phyloP scores from a whole-genome alignment of 2,888 invertebrate species.

The Julus scandinavius region DNA sequence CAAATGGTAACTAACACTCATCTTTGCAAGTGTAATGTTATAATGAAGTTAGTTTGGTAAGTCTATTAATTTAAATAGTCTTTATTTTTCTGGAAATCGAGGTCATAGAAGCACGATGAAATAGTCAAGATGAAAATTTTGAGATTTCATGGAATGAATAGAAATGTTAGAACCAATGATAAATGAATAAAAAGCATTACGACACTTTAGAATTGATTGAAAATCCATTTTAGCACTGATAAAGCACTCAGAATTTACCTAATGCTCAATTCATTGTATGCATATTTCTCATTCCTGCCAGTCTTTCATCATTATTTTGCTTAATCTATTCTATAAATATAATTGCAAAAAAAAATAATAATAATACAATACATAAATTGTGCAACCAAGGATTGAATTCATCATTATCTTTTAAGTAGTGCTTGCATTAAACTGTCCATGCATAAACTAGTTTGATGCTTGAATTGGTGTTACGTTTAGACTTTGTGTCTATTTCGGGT shows the following conservation, averaged over 20 bases:
- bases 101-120: too few relatives aligned
- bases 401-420: conserved; percentile 13
- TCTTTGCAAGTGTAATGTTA: too few relatives aligned
- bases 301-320: background rate
- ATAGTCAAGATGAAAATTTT: too few relatives aligned
- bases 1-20: too few relatives aligned
- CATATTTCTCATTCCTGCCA: background rate
- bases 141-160: background rate
- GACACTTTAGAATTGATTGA: background rate
- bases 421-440: background rate
- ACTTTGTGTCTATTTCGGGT: background rate
- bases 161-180: background rate
- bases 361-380: background rate
- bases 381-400: conserved; percentile 23
- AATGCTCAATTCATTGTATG: background rate
- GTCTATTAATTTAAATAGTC: too few relatives aligned
- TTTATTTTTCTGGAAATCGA: too few relatives aligned
- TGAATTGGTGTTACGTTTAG: background rate
- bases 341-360: background rate
- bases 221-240: background rate
- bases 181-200: background rate
- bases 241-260: background rate
- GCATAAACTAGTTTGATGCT: background rate
- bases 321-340: background rate
- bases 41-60: too few relatives aligned